These are phyloP conservation scores for Tetragnatha versicolor DNA, from an alignment of 1,140 invertebrate species.

Conservation along the genomic window DNA sequence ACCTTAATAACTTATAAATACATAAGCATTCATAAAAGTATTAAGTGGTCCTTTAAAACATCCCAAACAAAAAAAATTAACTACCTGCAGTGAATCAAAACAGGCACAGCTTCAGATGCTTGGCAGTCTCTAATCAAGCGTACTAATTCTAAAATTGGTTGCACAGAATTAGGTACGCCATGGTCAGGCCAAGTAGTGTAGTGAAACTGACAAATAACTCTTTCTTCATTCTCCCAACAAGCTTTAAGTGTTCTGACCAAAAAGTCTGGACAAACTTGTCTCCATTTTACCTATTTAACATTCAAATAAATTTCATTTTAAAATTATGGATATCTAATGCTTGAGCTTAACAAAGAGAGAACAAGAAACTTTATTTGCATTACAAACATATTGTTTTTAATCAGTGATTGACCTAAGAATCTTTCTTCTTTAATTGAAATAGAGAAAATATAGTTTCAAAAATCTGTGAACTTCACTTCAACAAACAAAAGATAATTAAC, in stretches of 20 bases:
- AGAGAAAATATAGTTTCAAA: no score
- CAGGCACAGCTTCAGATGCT: conserved; percentile 67
- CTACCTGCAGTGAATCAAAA: conserved; percentile 69
- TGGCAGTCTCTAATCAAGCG: conserved; percentile 69
- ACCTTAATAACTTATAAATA: no score
- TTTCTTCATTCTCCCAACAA: conserved; percentile 63
- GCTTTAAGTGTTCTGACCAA: conserved; percentile 68
- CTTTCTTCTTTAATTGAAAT: no score
- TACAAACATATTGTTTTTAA: no score
- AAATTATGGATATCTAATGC: not conserved
- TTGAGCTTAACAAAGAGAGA: no score
- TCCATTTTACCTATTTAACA: conserved; percentile 56
- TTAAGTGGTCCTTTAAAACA: no score
- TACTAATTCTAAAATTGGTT: conserved; percentile 69
- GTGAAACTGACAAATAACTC: conserved; percentile 70
- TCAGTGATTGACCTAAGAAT: no score
- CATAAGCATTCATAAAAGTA: no score
- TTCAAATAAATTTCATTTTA: not conserved
- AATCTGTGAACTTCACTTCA: no score
- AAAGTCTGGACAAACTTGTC: conserved; percentile 70
- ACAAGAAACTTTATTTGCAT: not conserved
- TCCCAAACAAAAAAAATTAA: no score
- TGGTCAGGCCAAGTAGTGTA: conserved; percentile 71
- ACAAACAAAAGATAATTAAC: no score
- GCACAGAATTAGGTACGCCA: conserved; percentile 68